Conservation (phyloP, 2,113 vertebrate genomes). For the Merops nubicus region DNA sequence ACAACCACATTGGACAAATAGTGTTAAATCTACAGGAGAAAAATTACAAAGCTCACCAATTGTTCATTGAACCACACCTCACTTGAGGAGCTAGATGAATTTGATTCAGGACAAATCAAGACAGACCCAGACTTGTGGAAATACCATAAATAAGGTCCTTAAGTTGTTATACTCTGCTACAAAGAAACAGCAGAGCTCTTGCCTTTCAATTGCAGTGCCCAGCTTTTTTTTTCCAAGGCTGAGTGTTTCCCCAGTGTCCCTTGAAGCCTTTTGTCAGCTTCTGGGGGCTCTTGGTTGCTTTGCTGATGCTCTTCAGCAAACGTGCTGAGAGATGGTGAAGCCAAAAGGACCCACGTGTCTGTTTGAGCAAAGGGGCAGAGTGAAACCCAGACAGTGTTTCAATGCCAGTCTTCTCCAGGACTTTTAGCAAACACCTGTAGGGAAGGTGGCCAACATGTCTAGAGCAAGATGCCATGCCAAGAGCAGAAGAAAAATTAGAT, state of each 20-base stretch:
- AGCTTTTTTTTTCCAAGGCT: neutral
- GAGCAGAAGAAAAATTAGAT: neutral
- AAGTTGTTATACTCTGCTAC: neutral
- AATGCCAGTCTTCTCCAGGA: neutral
- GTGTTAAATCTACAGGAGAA: neutral
- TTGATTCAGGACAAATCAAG: neutral
- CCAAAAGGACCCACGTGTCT: neutral
- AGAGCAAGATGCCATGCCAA: neutral
- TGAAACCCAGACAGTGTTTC: neutral
- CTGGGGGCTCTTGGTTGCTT: neutral
- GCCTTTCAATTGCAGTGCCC: slow-evolving; percentile 6
- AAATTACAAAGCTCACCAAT: neutral
- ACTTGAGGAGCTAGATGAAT: neutral
- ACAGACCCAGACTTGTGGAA: neutral
- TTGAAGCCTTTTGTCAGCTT: slow-evolving; percentile 16
- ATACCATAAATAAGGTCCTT: neutral
- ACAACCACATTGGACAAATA: neutral
- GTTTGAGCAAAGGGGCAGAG: neutral
- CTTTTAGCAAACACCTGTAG: neutral
- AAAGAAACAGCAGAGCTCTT: neutral
- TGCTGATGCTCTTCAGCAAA: neutral
- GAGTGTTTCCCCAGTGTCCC: neutral
- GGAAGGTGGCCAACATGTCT: neutral
- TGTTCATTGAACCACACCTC: too few species aligned
- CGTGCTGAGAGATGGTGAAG: neutral